Conservation (phyloP, 2,888 invertebrate genomes). For the Chelonus formosanus region DNA sequence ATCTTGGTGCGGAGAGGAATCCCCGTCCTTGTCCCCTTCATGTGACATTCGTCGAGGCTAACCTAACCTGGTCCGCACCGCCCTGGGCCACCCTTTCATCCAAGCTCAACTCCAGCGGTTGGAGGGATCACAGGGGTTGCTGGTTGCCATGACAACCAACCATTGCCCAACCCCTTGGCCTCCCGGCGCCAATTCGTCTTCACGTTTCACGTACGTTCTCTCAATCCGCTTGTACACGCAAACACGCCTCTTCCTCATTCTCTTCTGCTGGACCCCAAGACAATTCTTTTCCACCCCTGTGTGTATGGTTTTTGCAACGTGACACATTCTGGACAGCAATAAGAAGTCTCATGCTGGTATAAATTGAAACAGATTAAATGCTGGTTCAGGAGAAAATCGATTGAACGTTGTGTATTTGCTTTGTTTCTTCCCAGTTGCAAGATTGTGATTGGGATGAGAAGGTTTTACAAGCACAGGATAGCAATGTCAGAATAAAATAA, state of each 20-base stretch:
- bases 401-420: no score
- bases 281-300: neutral
- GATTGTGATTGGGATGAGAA: no score
- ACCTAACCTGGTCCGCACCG: slow-evolving; percentile 60
- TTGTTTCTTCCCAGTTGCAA: no score
- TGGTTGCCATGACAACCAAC: slow-evolving; percentile 63
- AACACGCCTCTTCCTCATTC: slow-evolving; percentile 28
- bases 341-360: no score
- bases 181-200: slow-evolving; percentile 45
- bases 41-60: slow-evolving; percentile 59
- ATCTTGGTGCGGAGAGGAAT: slow-evolving; percentile 54
- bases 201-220: slow-evolving; percentile 40
- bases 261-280: slow-evolving; percentile 28
- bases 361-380: no score
- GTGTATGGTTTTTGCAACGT: neutral
- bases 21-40: slow-evolving; percentile 58
- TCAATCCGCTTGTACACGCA: slow-evolving; percentile 27
- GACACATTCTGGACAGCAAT: no score
- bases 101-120: slow-evolving; percentile 55
- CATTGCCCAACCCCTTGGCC: slow-evolving; percentile 54
- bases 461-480: no score
- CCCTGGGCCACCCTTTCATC: slow-evolving; percentile 63
- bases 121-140: slow-evolving; percentile 61
- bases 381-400: no score
- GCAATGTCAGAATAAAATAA: no score